Conservation (phyloP, 1,140 invertebrate genomes). For the Cryptotermes secundus region DNA sequence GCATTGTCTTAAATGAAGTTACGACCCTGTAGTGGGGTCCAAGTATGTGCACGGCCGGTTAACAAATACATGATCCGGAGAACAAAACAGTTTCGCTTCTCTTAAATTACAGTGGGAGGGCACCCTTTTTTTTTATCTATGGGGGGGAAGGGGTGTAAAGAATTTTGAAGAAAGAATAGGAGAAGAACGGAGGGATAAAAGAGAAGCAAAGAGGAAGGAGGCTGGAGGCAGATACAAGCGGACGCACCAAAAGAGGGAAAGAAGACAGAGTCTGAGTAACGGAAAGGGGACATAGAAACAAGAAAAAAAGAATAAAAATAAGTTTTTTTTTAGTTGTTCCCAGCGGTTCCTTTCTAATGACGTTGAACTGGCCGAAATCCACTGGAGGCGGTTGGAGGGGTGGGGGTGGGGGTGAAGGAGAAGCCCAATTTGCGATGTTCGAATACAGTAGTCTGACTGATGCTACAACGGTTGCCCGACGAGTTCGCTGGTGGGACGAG, state of each 20-base stretch:
- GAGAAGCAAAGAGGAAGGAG: neutral
- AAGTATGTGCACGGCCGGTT: neutral
- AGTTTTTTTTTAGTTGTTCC: neutral
- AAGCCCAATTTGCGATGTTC: slow-evolving; percentile 11
- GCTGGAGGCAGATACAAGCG: neutral
- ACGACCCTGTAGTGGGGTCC: too few relatives aligned
- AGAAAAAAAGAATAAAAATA: too few relatives aligned
- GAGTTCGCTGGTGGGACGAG: too few relatives aligned
- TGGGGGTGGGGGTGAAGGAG: neutral
- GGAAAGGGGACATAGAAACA: neutral
- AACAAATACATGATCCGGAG: neutral
- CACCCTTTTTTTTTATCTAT: neutral
- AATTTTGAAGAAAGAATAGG: neutral
- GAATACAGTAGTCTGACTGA: neutral
- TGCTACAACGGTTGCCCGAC: too few relatives aligned
- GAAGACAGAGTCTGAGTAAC: neutral
- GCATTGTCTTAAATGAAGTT: neutral
- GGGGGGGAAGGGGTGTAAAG: neutral
- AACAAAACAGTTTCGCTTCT: slow-evolving; percentile 9
- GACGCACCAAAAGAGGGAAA: neutral
- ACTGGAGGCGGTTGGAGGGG: neutral
- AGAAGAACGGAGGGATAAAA: neutral
- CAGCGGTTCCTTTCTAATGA: slow-evolving; percentile 9
- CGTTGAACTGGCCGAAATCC: neutral
- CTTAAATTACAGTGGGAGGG: slow-evolving; percentile 6